Base-by-base conservation (phyloP, 2,888 invertebrate genomes). In the Nemotelus pantherinus region DNA sequence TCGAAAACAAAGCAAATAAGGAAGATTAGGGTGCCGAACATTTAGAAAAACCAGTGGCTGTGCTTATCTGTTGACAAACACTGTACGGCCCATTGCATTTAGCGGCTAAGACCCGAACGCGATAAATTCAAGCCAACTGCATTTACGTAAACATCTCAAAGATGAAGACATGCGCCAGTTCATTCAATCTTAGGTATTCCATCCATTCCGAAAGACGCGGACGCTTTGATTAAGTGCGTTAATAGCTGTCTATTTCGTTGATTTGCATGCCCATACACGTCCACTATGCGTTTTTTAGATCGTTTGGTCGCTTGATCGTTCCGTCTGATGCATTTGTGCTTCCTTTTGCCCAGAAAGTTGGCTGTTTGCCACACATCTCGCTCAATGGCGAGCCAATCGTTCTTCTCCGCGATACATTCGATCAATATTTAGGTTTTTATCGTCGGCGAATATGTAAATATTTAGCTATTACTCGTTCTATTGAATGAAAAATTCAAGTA, bases 381-480 rank as follows among this genome's bases (percentile, higher is more conserved):
- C 60, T 25, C 3, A 57, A 45, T 41, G 9, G 60, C 25, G 25
- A 25, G 25, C 25, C 25, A 25, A 25, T 25, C 25, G 25, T 25
- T 25, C 47, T 45, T 58, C 58, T 47, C 58, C 60, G n/a, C 45
- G 72, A 72, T 47, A 53, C 47, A 70, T 72, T 60, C 60, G 58
- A 72, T 72, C 72, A 72, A 72, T 72, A 72, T 72, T 72, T 72
- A 72, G 58, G 58, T 53, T 72, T 72, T 72, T 57, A 58, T 72
- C 72, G 58, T 43, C 48, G 10, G 45, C 25, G 58, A 60, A 72
- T 72, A 72, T 70, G 70, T 70, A 70, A 70, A 70, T 70, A 70
- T 70, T 70, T 70, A 70, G 53, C 70, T 70, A 70, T 70, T 41
- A 55, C 70, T 70, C n/a, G 70, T 70, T 70, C 70, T 53, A 70